These are phyloP conservation scores for Gnatocerus cornutus DNA, from an alignment of 2,888 invertebrate species.

Conservation along the genomic window DNA sequence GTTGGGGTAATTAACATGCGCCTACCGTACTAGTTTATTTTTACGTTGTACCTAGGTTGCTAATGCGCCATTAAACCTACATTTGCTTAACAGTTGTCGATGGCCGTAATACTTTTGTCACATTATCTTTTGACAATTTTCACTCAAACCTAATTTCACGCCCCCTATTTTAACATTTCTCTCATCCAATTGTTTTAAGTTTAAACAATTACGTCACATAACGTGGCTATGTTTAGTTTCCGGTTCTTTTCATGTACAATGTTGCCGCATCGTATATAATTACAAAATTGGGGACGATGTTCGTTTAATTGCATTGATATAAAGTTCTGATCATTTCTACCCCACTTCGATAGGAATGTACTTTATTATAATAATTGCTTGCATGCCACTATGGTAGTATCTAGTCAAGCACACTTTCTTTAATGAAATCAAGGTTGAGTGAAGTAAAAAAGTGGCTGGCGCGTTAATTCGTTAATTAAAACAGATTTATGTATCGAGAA, in stretches of 20 bases:
- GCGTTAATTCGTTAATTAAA: constrained; percentile 38
- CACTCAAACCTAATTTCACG: not conserved
- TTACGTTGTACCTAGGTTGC: constrained; percentile 44
- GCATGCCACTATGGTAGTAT: constrained; percentile 18
- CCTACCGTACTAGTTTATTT: constrained; percentile 51
- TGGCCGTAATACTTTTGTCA: constrained; percentile 25
- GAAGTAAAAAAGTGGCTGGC: constrained; percentile 34
- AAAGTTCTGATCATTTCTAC: constrained; percentile 40
- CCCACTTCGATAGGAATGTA: constrained; percentile 43
- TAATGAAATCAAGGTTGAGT: constrained; percentile 40
- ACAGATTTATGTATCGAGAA: constrained; percentile 32
- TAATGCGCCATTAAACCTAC: constrained; percentile 52
- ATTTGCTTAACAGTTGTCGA: constrained; percentile 50
- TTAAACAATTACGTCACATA: not conserved
- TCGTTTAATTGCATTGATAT: not conserved
- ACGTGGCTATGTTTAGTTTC: not conserved
- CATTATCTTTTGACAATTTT: constrained; percentile 23
- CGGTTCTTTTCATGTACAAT: not conserved
- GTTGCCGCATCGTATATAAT: constrained; percentile 5
- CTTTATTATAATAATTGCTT: constrained; percentile 41
- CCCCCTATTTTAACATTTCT: not conserved
- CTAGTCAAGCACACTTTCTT: constrained; percentile 23
- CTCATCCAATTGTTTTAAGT: not conserved
- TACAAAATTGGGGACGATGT: not conserved
- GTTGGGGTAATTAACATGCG: constrained; percentile 54